Conservation (phyloP, 2,888 invertebrate species). For the Tortrix viridana region DNA sequence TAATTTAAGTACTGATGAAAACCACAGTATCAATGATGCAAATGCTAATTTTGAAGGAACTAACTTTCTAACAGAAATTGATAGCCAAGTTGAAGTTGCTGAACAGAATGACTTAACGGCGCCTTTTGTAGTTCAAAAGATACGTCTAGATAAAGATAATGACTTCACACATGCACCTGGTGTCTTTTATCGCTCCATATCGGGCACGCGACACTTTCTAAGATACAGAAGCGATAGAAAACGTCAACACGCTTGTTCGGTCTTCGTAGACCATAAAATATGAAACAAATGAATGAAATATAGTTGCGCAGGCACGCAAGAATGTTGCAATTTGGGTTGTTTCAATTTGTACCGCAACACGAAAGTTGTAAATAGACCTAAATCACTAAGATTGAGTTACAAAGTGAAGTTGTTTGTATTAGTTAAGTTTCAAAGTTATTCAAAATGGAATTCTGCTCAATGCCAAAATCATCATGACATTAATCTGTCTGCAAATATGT, state of each 20-base stretch:
- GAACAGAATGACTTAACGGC: neutral
- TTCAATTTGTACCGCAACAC: conserved; percentile 22
- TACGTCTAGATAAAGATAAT: conserved; percentile 20
- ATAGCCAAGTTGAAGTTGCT: neutral
- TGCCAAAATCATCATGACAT: neutral
- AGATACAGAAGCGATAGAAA: conserved; percentile 44
- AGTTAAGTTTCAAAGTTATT: neutral
- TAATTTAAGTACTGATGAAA: too few relatives aligned
- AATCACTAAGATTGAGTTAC: neutral
- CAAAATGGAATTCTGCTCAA: neutral
- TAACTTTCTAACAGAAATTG: neutral
- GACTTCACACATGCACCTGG: conserved; percentile 18
- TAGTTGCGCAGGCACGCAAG: conserved; percentile 13
- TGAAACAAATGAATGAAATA: conserved; percentile 9
- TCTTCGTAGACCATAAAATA: conserved; percentile 20
- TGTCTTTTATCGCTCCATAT: conserved; percentile 36
- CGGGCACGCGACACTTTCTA: conserved; percentile 45
- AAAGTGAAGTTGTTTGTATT: neutral
- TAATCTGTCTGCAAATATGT: neutral
- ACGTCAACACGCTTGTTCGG: conserved; percentile 42
- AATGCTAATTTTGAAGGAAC: neutral
- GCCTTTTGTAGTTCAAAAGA: conserved; percentile 6
- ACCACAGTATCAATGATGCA: neutral
- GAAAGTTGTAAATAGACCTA: conserved; percentile 5
- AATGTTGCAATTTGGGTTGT: conserved; percentile 23